Conservation (phyloP, 2,113 vertebrate species). For the cattle (Bos taurus) region ARS-UCD2.0 NC_037328.1:59680001-59680500, state of each 20-base stretch:
- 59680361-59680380: not conserved
- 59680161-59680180: not conserved
- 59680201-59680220: not conserved
- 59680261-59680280: not conserved
- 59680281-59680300: not conserved
- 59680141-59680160: not conserved
- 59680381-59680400: not conserved
- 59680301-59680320: not conserved
- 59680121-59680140: not conserved
- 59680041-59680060: not conserved
- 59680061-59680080: not conserved
- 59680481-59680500: not conserved
- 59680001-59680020: not conserved
- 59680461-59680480: not conserved
- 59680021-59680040: not conserved
- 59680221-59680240: not conserved
- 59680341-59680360: not conserved
- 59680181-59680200: not conserved
- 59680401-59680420: not conserved
- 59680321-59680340: not conserved
- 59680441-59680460: not conserved
- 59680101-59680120: not conserved
- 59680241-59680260: not conserved
- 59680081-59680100: not conserved
- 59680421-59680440: not conserved